These are phyloP conservation scores for Cottus gobio DNA, from an alignment of 2,113 vertebrate species.

Conservation along the genomic window DNA sequence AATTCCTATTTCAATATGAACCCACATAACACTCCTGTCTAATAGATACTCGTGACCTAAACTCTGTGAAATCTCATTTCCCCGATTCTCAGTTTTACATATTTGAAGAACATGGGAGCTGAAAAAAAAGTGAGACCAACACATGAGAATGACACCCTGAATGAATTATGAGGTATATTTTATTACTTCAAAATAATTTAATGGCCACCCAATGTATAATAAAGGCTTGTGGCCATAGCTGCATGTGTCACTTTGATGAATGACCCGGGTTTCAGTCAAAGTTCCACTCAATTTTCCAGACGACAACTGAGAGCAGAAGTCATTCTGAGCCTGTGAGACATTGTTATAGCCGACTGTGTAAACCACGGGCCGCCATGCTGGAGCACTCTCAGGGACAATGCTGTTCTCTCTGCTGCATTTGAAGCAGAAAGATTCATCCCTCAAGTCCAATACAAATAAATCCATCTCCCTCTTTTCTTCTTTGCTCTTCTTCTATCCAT, in stretches of 20 bases:
- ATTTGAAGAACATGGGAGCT: not conserved
- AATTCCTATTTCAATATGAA: constrained; percentile 38
- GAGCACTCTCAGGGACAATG: constrained; percentile 18
- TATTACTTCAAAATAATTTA: constrained; percentile 61
- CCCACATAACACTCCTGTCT: constrained; percentile 12
- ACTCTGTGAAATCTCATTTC: constrained; percentile 38
- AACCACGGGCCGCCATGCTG: constrained; percentile 35
- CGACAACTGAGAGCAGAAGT: constrained; percentile 38
- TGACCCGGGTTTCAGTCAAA: constrained; percentile 37
- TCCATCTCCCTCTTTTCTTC: constrained; percentile 41
- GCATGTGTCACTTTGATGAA: constrained; percentile 68
- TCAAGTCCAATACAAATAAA: constrained; percentile 53
- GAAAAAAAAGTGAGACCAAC: constrained; percentile 13
- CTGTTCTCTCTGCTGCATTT: constrained; percentile 43
- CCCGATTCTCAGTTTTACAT: not conserved
- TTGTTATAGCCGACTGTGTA: constrained; percentile 3
- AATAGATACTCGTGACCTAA: constrained; percentile 27
- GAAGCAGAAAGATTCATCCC: constrained; percentile 47
- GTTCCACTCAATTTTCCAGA: constrained; percentile 64
- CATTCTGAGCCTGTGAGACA: constrained; percentile 40
- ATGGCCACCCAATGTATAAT: constrained; percentile 69
- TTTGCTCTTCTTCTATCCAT: constrained; percentile 23
- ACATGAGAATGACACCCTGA: constrained; percentile 51
- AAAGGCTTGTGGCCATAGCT: constrained; percentile 57
- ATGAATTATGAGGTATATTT: constrained; percentile 73